Evolutionary conservation across 2,888 invertebrate species (phyloP), one percentile per base, ranked within the genome.

Genomic region (Oscheius sp.): DNA sequence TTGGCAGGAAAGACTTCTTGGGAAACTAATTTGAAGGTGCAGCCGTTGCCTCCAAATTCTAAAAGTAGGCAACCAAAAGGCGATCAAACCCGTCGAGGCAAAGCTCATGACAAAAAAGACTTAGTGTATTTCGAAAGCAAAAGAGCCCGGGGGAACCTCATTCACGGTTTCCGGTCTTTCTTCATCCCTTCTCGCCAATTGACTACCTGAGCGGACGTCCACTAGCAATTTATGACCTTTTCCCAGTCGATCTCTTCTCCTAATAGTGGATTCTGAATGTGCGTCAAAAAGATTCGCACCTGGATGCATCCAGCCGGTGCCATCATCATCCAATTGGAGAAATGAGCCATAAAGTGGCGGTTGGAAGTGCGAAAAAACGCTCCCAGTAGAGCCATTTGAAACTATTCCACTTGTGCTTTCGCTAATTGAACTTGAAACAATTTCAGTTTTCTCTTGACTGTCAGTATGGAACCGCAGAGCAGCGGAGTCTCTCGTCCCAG

Each of bases 341-440:
- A 68, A 68, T 55, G 35, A 68, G 68, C 55, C 35, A 55, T 68
- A 68, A 68, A 68, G 13, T 50, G 65, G 50, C 32, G 10, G 11
- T 32, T 21, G 11, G 42, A 68, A 63, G n/a, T 48, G 50, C 11
- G 37, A 53, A 53, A 53, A 21, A 29, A 21, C 11, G n/a, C 53
- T 42, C 62, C 42, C n/a, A 47, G 63, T 7, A 42, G 42, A 42
- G 42, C 42, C 42, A 42, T 42, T 42, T 42, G 21, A 21, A 21
- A 21, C 21, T 21, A 21, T 21, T 21, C 21, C 21, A 21, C 21
- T 21, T 21, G 21, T 21, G 21, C 21, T 21, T 21, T 21, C 21
- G 21, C 21, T 21, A 21, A 21, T 21, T 21, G 21, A 21, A 21
- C 21, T 21, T 21, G 37, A n/a, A 35, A 51, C 48, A 48, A 48